Conservation (phyloP, 2,888 invertebrate genomes). For the Ophion costatus region DNA sequence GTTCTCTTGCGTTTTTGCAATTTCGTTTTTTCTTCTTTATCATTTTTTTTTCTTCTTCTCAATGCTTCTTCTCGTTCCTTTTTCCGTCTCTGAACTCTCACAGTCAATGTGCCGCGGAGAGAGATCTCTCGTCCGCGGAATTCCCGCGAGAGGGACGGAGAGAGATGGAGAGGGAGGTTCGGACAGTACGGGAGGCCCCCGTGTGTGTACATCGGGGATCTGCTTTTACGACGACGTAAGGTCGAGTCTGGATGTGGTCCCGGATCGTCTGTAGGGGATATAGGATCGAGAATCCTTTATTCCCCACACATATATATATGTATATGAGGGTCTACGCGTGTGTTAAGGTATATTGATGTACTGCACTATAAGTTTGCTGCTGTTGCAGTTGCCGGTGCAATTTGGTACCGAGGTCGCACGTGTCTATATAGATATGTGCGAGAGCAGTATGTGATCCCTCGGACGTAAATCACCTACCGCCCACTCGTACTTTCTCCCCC, state of each 20-base stretch:
- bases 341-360: slow-evolving; percentile 11
- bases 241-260: slow-evolving; percentile 56
- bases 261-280: slow-evolving; percentile 50
- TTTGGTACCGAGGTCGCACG: slow-evolving; percentile 60
- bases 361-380: slow-evolving; percentile 37
- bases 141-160: slow-evolving; percentile 17
- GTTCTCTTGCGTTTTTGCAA: background rate
- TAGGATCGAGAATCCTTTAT: slow-evolving; percentile 48
- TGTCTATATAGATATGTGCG: slow-evolving; percentile 15
- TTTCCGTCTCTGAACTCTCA: slow-evolving; percentile 46
- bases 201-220: slow-evolving; percentile 34
- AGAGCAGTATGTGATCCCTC: slow-evolving; percentile 34
- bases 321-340: too few species aligned
- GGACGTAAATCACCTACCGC: slow-evolving; percentile 61
- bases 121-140: slow-evolving; percentile 10
- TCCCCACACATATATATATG: slow-evolving; percentile 1
- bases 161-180: background rate
- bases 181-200: slow-evolving; percentile 6
- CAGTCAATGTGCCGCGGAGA: slow-evolving; percentile 54
- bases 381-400: slow-evolving; percentile 53
- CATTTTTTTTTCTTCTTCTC: background rate
- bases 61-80: slow-evolving; percentile 28
- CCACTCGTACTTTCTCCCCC: slow-evolving; percentile 50
- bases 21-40: background rate
- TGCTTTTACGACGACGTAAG: slow-evolving; percentile 62